phyloP scores from a whole-genome alignment of 2,888 invertebrate genomes.

The Apoderus coryli region DNA sequence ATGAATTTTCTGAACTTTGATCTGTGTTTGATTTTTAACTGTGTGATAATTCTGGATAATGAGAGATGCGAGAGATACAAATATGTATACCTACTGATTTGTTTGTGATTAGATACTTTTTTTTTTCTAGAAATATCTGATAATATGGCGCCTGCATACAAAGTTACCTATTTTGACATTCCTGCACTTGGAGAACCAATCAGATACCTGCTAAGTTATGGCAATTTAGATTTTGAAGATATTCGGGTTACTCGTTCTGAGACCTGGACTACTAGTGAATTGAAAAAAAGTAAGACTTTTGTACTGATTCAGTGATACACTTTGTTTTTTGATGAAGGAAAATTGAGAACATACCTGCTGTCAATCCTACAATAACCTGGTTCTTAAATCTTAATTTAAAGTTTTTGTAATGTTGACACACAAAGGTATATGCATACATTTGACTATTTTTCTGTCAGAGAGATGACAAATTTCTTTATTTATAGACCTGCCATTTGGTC shows the following conservation, averaged over 20 bases:
- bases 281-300: slow-evolving; percentile 26
- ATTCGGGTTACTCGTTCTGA: slow-evolving; percentile 33
- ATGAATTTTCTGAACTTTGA: too few species aligned
- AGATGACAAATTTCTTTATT: too few species aligned
- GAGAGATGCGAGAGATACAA: too few species aligned
- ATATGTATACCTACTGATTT: not conserved
- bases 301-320: too few species aligned
- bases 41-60: too few species aligned
- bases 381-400: too few species aligned
- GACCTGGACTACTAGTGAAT: slow-evolving; percentile 24
- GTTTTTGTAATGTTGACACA: too few species aligned
- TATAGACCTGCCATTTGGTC: slow-evolving; percentile 40
- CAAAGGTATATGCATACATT: not conserved
- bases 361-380: too few species aligned
- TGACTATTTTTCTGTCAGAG: too few species aligned
- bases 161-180: slow-evolving; percentile 45
- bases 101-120: not conserved
- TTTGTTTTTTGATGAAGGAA: too few species aligned
- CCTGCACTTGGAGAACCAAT: slow-evolving; percentile 48
- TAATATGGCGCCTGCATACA: slow-evolving; percentile 40
- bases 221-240: slow-evolving; percentile 46
- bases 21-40: too few species aligned
- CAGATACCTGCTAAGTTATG: slow-evolving; percentile 45
- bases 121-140: slow-evolving; percentile 23
- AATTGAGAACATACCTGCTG: too few species aligned